These are phyloP conservation scores for Cylas formicarius DNA, from an alignment of 1,140 invertebrate genomes.

Conservation along the genomic window DNA sequence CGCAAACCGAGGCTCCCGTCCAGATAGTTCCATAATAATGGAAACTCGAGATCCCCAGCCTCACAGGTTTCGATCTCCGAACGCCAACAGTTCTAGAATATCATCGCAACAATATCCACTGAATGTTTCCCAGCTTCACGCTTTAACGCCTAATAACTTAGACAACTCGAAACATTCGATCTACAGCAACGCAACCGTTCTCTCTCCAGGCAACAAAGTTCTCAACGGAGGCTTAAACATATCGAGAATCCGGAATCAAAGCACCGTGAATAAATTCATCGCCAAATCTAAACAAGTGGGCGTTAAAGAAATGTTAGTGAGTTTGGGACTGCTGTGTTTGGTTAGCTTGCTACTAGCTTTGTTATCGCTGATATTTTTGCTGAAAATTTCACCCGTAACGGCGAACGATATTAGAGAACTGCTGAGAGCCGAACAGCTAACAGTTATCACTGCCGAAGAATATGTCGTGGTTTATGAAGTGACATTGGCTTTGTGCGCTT, in stretches of 20 bases:
- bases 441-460: conserved; percentile 61
- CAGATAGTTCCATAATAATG: conserved; percentile 38
- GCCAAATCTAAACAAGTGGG: conserved; percentile 47
- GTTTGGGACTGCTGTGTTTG: conserved; percentile 75
- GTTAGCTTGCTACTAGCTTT: conserved; percentile 75
- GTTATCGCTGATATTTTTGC: conserved; percentile 73
- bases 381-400: conserved; percentile 70
- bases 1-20: conserved; percentile 34
- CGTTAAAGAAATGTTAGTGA: conserved; percentile 74
- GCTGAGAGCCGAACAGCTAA: conserved; percentile 49
- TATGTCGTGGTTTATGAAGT: conserved; percentile 86
- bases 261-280: conserved; percentile 47
- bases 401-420: conserved; percentile 48
- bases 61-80: conserved; percentile 28
- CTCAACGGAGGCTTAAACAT: conserved; percentile 50
- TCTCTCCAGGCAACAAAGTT: conserved; percentile 40
- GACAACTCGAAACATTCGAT: conserved; percentile 64
- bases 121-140: conserved; percentile 31
- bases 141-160: conserved; percentile 19
- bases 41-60: conserved; percentile 30
- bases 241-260: conserved; percentile 39
- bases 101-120: conserved; percentile 33
- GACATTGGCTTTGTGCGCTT: conserved; percentile 76
- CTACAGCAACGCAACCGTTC: conserved; percentile 46
- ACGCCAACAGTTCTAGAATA: conserved; percentile 32